Percentiles rank a stretch among this genome's conserved stretches.
phyloP scores from a whole-genome alignment of 1,140 invertebrate species.

The Bilobella aurantiaca region DNA sequence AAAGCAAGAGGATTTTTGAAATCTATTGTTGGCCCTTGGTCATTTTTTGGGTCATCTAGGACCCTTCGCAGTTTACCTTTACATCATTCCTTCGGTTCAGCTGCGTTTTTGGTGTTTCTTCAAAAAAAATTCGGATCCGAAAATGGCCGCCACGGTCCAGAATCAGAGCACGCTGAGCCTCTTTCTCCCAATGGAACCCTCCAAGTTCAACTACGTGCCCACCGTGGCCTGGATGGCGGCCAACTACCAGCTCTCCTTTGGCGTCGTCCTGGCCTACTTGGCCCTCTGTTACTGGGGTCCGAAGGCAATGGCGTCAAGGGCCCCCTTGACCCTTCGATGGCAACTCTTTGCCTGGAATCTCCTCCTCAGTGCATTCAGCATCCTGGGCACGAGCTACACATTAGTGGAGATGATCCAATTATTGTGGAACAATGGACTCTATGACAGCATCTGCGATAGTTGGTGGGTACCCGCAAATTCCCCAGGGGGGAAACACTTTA shows the following conservation, averaged over 20 bases:
- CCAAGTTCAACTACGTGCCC: neutral
- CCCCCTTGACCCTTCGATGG: neutral
- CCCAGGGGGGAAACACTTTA: neutral
- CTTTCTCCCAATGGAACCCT: neutral
- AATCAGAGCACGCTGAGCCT: neutral
- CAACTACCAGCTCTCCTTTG: neutral
- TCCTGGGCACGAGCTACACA: constrained; percentile 60
- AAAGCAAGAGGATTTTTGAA: too few relatives aligned
- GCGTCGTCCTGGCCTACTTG: neutral
- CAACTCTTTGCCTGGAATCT: constrained; percentile 81
- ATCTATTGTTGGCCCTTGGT: neutral
- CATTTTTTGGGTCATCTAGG: too few relatives aligned
- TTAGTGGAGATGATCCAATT: constrained; percentile 77
- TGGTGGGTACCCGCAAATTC: constrained; percentile 49
- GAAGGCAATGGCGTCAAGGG: neutral
- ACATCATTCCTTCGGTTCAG: too few relatives aligned
- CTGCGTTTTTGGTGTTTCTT: too few relatives aligned
- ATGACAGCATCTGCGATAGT: constrained; percentile 85
- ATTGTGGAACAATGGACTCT: constrained; percentile 73
- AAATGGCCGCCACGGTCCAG: neutral
- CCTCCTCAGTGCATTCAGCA: constrained; percentile 82
- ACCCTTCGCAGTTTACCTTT: too few relatives aligned
- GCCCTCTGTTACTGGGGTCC: neutral
- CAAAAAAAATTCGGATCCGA: too few relatives aligned
- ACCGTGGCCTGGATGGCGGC: neutral